Evolutionary conservation across 1,140 invertebrate genomes (phyloP).

Genomic region (Archivesica marissinica): DNA sequence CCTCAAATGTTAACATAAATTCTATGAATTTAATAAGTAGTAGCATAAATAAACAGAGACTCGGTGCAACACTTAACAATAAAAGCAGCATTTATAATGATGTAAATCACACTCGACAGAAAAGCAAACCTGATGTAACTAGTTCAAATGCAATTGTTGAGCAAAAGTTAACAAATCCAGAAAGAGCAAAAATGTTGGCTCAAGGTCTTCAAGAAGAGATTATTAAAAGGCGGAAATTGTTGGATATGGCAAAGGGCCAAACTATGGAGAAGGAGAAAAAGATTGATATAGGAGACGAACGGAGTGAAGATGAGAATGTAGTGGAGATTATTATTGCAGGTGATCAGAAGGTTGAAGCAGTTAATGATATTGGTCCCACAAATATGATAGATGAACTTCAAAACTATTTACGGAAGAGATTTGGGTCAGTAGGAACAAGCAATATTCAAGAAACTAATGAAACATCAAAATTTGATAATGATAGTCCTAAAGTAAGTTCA

Average conservation of each 20-base stretch:
- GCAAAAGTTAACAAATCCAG: slow-evolving; percentile 16
- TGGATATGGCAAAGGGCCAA: neutral
- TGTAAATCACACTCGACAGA: neutral
- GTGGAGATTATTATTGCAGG: neutral
- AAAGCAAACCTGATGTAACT: neutral
- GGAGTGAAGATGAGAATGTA: neutral
- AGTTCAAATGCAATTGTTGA: neutral
- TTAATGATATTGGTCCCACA: neutral
- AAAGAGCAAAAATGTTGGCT: slow-evolving; percentile 31
- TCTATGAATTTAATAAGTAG: neutral
- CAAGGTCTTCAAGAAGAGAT: slow-evolving; percentile 37
- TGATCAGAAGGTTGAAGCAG: neutral
- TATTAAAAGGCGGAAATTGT: neutral
- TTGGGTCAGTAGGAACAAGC: slow-evolving; percentile 33
- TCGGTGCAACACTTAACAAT: neutral
- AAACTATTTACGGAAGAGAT: slow-evolving; percentile 47
- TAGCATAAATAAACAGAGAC: neutral
- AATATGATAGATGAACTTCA: slow-evolving; percentile 63
- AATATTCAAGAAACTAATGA: neutral
- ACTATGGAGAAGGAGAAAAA: slow-evolving; percentile 50
- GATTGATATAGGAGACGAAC: slow-evolving; percentile 28
- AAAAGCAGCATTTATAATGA: neutral
- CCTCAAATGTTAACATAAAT: neutral
- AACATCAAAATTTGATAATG: neutral
- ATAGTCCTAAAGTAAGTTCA: neutral